phyloP scores from a whole-genome alignment of 1,140 invertebrate genomes.

The Archegozetes longisetosus region DNA sequence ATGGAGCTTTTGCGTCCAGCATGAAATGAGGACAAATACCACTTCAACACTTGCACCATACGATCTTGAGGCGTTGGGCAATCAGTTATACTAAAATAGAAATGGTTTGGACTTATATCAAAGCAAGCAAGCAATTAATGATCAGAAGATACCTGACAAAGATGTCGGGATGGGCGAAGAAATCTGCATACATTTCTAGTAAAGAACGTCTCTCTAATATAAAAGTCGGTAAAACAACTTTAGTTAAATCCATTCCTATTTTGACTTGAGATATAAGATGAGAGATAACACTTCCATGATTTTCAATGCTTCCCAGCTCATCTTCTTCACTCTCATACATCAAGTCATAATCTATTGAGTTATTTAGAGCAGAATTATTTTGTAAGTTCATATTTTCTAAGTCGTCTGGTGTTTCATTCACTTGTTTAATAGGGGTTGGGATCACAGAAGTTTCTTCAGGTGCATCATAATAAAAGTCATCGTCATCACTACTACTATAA shows the following conservation, averaged over 20 bases:
- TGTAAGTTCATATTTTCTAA: not conserved
- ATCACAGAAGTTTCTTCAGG: constrained; percentile 18
- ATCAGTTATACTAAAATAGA: constrained; percentile 52
- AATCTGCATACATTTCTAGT: constrained; percentile 94
- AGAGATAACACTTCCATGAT: constrained; percentile 82
- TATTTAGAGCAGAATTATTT: not conserved
- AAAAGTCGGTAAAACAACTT: constrained; percentile 90
- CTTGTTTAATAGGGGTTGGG: not conserved
- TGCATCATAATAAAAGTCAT: constrained; percentile 67
- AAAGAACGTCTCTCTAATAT: constrained; percentile 86
- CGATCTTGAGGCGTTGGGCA: constrained; percentile 61
- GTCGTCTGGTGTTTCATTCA: not conserved
- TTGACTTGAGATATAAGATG: constrained; percentile 71
- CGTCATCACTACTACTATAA: constrained; percentile 83
- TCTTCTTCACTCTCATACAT: constrained; percentile 76
- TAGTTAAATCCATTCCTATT: constrained; percentile 96
- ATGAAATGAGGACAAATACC: constrained; percentile 95
- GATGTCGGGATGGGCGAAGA: constrained; percentile 91
- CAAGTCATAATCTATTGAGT: constrained; percentile 31
- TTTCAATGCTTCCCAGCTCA: constrained; percentile 69
- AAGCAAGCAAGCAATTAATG: not conserved
- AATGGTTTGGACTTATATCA: not conserved
- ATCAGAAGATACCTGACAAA: constrained; percentile 61
- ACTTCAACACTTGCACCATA: constrained; percentile 77
- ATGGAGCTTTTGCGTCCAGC: constrained; percentile 84